phyloP scores from a whole-genome alignment of 2,113 vertebrate species.

The Spermophilus dauricus region DNA sequence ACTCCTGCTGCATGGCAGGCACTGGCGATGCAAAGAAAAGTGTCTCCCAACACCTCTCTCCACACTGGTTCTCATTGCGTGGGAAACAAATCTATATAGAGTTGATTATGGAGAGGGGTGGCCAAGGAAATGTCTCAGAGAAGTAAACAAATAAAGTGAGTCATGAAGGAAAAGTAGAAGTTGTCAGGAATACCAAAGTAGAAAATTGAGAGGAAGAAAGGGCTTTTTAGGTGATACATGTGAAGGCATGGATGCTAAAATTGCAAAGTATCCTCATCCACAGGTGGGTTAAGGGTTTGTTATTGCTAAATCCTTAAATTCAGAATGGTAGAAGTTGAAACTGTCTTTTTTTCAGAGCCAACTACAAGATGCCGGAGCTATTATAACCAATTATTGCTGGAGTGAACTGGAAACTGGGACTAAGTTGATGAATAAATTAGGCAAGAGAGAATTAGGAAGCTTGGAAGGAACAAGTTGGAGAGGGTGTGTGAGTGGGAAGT shows the following conservation, averaged over 20 bases:
- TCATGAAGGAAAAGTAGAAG: background rate
- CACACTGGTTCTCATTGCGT: background rate
- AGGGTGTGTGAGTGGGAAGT: background rate
- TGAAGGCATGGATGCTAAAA: background rate
- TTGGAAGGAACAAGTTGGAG: background rate
- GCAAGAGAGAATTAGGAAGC: background rate
- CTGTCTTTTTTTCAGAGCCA: background rate
- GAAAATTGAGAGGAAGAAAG: background rate
- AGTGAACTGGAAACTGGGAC: background rate
- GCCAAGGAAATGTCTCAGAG: background rate
- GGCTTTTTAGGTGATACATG: background rate
- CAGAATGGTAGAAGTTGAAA: background rate
- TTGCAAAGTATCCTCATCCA: background rate
- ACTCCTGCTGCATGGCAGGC: background rate
- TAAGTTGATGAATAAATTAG: background rate
- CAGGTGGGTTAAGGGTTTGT: background rate
- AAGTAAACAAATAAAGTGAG: background rate
- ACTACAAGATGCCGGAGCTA: background rate
- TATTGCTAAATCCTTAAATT: background rate
- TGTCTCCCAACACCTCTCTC: background rate
- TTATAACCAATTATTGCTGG: background rate
- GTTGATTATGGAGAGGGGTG: background rate
- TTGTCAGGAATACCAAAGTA: background rate
- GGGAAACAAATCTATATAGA: background rate
- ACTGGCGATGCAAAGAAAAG: background rate